These are phyloP conservation scores for Arion vulgaris DNA, from an alignment of 1,140 invertebrate species.

Conservation along the genomic window DNA sequence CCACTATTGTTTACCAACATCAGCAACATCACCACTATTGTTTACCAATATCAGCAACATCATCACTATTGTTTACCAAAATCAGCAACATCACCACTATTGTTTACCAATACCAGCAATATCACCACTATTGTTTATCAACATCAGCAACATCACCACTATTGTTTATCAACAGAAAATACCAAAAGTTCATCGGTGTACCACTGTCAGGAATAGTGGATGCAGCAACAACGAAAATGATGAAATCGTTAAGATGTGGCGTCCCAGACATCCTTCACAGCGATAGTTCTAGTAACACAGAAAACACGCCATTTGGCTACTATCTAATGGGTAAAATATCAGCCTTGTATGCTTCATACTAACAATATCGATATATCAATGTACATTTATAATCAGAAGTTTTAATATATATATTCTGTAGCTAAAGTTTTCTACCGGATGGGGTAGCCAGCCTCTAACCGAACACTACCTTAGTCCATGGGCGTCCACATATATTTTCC, in stretches of 20 bases:
- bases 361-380: no score
- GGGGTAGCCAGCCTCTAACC: no score
- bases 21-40: no score
- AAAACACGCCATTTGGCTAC: background rate
- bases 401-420: no score
- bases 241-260: conserved; percentile 54
- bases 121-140: background rate
- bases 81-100: background rate
- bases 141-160: background rate
- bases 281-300: background rate
- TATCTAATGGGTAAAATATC: background rate
- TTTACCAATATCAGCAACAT: no score
- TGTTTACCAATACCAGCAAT: no score
- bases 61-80: no score
- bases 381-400: no score
- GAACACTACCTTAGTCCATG: no score
- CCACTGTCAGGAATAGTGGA: conserved; percentile 48
- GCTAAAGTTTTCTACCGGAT: no score
- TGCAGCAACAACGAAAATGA: conserved; percentile 42
- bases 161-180: conserved; percentile 47
- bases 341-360: no score
- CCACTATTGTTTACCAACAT: conserved; percentile 31
- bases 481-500: no score
- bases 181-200: conserved; percentile 54
- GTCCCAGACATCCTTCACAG: conserved; percentile 50